Percentiles rank a stretch among this genome's conserved stretches.
These are phyloP conservation scores for Mastomys natalensis DNA, from an alignment of 2,113 vertebrate species.

Conservation along the genomic window DNA sequence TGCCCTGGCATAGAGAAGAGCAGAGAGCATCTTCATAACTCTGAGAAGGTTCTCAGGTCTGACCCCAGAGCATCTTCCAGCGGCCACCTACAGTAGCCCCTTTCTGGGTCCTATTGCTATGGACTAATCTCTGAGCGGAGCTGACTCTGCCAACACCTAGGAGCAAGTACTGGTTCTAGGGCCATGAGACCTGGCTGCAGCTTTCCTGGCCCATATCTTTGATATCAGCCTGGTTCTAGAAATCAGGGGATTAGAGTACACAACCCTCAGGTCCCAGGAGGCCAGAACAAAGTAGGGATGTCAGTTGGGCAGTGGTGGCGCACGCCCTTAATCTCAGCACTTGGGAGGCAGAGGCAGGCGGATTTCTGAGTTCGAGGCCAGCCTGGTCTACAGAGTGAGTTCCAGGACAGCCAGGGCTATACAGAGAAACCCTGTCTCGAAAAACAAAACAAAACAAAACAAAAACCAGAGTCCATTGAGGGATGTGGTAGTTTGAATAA, in stretches of 20 bases:
- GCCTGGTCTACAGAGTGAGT: too few species aligned
- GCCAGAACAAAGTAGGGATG: neutral
- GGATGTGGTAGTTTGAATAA: neutral
- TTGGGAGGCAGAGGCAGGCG: too few species aligned
- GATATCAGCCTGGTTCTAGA: neutral
- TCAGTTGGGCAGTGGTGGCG: too few species aligned
- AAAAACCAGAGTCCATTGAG: neutral
- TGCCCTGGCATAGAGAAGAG: neutral
- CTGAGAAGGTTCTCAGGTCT: neutral
- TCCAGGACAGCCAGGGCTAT: too few species aligned
- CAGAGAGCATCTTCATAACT: fast-evolving
- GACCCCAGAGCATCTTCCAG: neutral
- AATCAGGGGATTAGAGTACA: neutral
- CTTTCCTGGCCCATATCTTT: neutral
- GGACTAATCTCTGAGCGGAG: neutral
- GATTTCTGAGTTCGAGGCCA: too few species aligned
- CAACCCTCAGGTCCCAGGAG: neutral
- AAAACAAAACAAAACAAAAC: too few species aligned
- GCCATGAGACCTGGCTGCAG: too few species aligned
- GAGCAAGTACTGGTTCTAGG: neutral
- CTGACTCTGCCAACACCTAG: too few species aligned
- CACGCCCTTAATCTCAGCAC: too few species aligned
- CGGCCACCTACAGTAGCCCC: fast-evolving
- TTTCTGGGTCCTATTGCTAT: neutral
- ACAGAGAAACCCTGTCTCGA: too few species aligned